Conservation (phyloP, 2,113 vertebrate genomes). For the Peromyscus maniculatus region DNA sequence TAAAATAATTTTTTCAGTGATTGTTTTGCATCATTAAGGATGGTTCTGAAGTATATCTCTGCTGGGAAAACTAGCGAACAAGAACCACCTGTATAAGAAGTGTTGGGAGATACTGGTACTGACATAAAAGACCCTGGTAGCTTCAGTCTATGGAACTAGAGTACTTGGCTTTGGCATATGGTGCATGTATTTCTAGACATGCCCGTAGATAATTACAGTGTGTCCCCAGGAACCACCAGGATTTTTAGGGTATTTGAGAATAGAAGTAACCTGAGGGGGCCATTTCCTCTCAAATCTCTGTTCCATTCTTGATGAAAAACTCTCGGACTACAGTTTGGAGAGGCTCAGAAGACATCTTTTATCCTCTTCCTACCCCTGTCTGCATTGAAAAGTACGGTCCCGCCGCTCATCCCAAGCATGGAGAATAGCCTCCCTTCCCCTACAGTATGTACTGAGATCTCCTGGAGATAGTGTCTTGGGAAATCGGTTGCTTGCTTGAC, state of each 20-base stretch:
- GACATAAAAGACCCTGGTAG: not conserved
- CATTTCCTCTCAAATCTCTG: not conserved
- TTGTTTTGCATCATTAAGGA: not conserved
- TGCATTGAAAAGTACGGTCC: not conserved
- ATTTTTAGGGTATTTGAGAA: not conserved
- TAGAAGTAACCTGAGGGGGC: not conserved
- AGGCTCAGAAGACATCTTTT: not conserved
- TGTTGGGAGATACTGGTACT: not conserved
- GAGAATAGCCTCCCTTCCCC: not conserved
- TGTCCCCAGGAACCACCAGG: not conserved
- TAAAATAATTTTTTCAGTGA: not conserved
- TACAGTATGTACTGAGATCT: no score
- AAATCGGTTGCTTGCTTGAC: not conserved
- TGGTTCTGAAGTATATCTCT: not conserved
- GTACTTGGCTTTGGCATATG: not conserved
- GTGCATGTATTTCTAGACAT: slow-evolving; percentile 6
- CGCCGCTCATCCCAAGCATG: not conserved
- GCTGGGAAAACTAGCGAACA: not conserved
- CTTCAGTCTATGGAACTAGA: not conserved
- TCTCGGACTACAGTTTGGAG: not conserved
- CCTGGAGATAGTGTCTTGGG: not conserved
- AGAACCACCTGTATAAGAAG: not conserved
- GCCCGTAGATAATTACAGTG: not conserved
- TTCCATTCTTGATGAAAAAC: not conserved
- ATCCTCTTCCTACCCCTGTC: not conserved